A percentile compares a stretch with the other conserved stretches of the same genome.
Evolutionary conservation across 1,140 invertebrate species (phyloP).

Genomic region (Meloidogyne exigua): DNA sequence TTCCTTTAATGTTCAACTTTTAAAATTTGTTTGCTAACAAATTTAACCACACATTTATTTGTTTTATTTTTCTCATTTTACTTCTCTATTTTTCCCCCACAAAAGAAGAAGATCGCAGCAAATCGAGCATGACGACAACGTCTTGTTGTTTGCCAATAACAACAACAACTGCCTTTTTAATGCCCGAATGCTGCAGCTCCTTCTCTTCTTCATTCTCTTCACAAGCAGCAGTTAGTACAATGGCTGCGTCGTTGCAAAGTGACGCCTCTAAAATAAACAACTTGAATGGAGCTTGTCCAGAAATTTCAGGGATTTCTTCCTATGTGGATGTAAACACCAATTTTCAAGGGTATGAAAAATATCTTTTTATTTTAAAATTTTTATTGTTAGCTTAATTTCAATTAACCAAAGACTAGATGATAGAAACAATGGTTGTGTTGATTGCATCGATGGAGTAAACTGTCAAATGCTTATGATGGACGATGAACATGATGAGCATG

Average conservation of each 20-base stretch:
- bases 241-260: neutral
- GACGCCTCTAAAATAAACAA: neutral
- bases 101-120: constrained; percentile 4
- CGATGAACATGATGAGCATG: constrained; percentile 70
- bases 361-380: neutral
- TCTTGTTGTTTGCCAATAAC: neutral
- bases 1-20: neutral
- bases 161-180: neutral
- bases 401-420: neutral
- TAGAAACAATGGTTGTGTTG: neutral
- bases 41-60: neutral
- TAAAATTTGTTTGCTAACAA: constrained; percentile 1
- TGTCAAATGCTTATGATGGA: neutral
- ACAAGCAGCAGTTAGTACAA: neutral
- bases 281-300: neutral
- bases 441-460: constrained; percentile 1
- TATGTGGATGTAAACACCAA: neutral
- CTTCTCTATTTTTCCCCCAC: neutral
- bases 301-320: neutral
- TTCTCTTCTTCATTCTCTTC: neutral
- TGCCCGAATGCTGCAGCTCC: neutral
- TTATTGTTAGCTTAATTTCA: neutral
- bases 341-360: neutral
- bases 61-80: neutral
- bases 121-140: neutral